Percentiles rank a stretch among this genome's conserved stretches.
Conservation (phyloP, 2,888 invertebrate species). For the Azorinus chamasolen region DNA sequence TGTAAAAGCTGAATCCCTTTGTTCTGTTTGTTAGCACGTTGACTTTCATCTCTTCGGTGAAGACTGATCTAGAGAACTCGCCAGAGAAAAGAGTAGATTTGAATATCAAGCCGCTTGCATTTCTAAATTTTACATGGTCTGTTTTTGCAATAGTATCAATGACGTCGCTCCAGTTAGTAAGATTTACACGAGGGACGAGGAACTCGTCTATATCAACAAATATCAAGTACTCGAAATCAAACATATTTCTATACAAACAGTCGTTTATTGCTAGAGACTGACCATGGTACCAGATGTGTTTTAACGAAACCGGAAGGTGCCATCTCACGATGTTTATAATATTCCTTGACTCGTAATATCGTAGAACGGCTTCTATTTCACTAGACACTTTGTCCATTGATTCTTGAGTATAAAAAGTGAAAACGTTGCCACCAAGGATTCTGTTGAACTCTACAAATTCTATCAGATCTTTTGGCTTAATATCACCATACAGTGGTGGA, state of each 20-base stretch:
- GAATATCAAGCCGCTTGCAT: slow-evolving; percentile 77
- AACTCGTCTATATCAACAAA: slow-evolving; percentile 82
- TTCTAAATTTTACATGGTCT: neutral
- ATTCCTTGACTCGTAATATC: slow-evolving; percentile 65
- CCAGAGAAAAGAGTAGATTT: slow-evolving; percentile 79
- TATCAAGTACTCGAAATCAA: slow-evolving; percentile 67
- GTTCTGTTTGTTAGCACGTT: slow-evolving; percentile 59
- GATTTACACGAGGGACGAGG: slow-evolving; percentile 67
- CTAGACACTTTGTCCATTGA: slow-evolving; percentile 39
- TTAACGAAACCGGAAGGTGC: slow-evolving; percentile 68
- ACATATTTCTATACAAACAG: slow-evolving; percentile 81
- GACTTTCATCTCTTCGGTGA: slow-evolving; percentile 58
- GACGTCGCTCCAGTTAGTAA: slow-evolving; percentile 63
- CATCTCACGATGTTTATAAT: slow-evolving; percentile 71
- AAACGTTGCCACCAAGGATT: slow-evolving; percentile 76
- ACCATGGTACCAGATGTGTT: slow-evolving; percentile 79
- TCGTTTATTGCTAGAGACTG: slow-evolving; percentile 81
- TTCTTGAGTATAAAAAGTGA: slow-evolving; percentile 75
- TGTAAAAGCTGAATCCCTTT: slow-evolving; percentile 67
- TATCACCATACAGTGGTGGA: slow-evolving; percentile 78
- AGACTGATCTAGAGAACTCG: slow-evolving; percentile 60
- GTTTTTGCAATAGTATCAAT: slow-evolving; percentile 23
- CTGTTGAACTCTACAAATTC: slow-evolving; percentile 79
- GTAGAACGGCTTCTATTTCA: slow-evolving; percentile 65
- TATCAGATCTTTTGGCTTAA: slow-evolving; percentile 69